Base-by-base conservation (phyloP, 2,113 vertebrate genomes). In the Oreamnos americanus region DNA sequence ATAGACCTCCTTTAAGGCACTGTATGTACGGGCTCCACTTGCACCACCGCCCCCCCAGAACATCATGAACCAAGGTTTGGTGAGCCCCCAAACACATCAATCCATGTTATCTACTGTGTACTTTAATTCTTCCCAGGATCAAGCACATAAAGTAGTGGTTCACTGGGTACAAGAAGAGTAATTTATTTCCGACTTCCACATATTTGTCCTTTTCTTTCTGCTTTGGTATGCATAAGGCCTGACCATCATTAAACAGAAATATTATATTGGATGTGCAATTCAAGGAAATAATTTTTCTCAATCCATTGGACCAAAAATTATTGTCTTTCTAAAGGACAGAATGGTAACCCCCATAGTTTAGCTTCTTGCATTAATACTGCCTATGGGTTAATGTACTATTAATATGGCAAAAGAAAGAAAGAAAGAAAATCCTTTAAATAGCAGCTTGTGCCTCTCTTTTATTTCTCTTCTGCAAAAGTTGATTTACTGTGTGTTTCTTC, bases 401-500 rank as follows among this genome's bases (percentile, higher is more conserved):
- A 98, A 97, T 95, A 97, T 0, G 62, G 43, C 51, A 83, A 93
- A 98, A 98, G 97, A 79, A 89, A 94, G 97, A 98, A 97, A 71
- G 21, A 96, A 94, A 94, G 86, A 62, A 98, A 93, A 51, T 60
- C 87, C 98, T 98, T 91, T 95, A 98, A 98, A 98, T 98, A 98
- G 96, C 97, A 99, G 96, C 97, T 98, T 98, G 84, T 98, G 96
- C 94, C 98, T 71, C 0, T 76, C 98, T 98, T 98, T 98, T 28
- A 98, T 98, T 98, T 98, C 87, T 98, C 97, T 98, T 90, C 97
- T 98, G 98, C 98, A 99, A 98, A 98, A 98, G 87, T 87, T 98
- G 98, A 98, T 99, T 98, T 99, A 98, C 98, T 98, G 98, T 98
- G 98, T 98, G 98, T 98, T 99, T 98, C 94, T 96, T 98, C 99